Percentiles rank a stretch among this genome's conserved stretches.
phyloP scores from a whole-genome alignment of 2,113 vertebrate species.

The Oreochromis niloticus region DNA sequence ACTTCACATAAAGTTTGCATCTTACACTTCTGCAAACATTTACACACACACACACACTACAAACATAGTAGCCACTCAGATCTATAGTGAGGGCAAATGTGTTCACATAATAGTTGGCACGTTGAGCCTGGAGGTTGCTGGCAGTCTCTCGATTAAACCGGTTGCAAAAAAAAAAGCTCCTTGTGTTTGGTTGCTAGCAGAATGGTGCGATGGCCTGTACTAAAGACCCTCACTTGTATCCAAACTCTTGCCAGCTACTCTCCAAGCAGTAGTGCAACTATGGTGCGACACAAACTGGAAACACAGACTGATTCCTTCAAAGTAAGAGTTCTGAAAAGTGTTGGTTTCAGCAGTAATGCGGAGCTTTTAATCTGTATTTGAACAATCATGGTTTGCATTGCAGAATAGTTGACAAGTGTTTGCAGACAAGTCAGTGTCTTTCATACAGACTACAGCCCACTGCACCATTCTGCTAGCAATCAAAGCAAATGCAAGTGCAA shows the following conservation, averaged over 20 bases:
- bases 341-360: not conserved
- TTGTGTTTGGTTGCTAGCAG: not conserved
- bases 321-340: not conserved
- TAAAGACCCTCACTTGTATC: not conserved
- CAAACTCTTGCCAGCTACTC: not conserved
- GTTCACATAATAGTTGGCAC: not conserved
- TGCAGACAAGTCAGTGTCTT: not conserved
- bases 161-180: not conserved
- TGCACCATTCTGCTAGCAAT: not conserved
- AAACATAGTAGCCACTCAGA: not conserved
- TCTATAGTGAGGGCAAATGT: not conserved
- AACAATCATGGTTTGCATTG: not conserved
- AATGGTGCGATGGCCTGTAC: not conserved
- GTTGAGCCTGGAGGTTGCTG: not conserved
- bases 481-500: not conserved
- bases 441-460: not conserved
- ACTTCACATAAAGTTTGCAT: not conserved
- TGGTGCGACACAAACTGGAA: not conserved
- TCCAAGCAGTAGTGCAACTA: not conserved
- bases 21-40: not conserved
- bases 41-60: not conserved
- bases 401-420: not conserved
- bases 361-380: not conserved
- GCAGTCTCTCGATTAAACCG: not conserved
- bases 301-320: not conserved